These are phyloP conservation scores for Thaumetopoea pityocampa DNA, from an alignment of 1,140 invertebrate species.

Conservation along the genomic window DNA sequence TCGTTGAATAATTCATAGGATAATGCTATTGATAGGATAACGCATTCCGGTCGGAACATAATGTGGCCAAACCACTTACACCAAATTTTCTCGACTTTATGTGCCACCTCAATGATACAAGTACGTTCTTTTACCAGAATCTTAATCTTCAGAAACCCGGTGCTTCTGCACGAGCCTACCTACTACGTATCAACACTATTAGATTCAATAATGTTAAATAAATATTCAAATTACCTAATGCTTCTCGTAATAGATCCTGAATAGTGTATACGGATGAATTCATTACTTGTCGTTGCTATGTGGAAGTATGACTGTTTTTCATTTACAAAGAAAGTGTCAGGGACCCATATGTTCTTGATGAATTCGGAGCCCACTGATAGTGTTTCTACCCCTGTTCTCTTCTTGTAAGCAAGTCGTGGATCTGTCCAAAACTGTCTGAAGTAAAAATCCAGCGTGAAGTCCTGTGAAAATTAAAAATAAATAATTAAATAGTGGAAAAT, in stretches of 20 bases:
- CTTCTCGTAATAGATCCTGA: constrained; percentile 96
- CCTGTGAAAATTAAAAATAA: constrained; percentile 78
- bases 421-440: constrained; percentile 99
- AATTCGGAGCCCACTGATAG: constrained; percentile 95
- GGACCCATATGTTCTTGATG: constrained; percentile 98
- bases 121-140: no score
- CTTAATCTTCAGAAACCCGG: no score
- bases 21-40: no score
- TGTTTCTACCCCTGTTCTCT: constrained; percentile 90
- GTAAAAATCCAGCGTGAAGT: constrained; percentile 99
- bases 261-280: constrained; percentile 97
- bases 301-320: constrained; percentile 99
- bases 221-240: constrained; percentile 86
- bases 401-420: constrained; percentile 92
- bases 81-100: no score
- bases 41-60: no score
- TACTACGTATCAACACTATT: background rate
- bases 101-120: no score
- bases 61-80: no score
- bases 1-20: no score
- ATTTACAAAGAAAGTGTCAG: constrained; percentile 98
- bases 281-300: constrained; percentile 97
- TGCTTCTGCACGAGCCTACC: no score
- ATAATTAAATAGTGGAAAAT: constrained; percentile 16
- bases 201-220: constrained; percentile 7